Evolutionary conservation across 2,113 vertebrate species (phyloP).

Genomic region (Xiphorhynchus elegans): DNA sequence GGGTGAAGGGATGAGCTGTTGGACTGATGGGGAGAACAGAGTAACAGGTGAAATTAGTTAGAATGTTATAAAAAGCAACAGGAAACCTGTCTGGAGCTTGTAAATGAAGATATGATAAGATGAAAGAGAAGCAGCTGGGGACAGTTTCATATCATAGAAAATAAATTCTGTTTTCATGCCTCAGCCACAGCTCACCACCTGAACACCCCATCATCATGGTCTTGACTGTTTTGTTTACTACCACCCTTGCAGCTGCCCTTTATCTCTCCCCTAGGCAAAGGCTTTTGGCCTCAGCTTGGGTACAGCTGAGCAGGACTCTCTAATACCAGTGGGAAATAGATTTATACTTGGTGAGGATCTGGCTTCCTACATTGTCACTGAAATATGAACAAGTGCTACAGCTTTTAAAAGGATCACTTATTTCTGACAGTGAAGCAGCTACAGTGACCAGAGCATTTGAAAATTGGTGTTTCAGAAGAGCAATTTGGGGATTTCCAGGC

Average conservation of each 20-base stretch:
- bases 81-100: not conserved
- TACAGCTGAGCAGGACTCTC: not conserved
- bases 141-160: conserved; percentile 1
- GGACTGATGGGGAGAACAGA: not conserved
- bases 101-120: not conserved
- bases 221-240: not conserved
- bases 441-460: not conserved
- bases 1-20: not conserved
- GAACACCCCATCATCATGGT: not conserved
- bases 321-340: not conserved
- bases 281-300: not conserved
- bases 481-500: not conserved
- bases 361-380: not conserved
- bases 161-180: not conserved
- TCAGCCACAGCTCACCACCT: not conserved
- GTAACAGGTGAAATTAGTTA: not conserved
- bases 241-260: not conserved
- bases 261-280: not conserved
- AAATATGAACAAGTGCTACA: not conserved
- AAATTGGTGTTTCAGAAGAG: conserved; percentile 2
- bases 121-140: not conserved
- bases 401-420: not conserved
- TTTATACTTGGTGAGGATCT: not conserved
- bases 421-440: not conserved
- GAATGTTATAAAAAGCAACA: conserved; percentile 33